Conservation (phyloP, 2,797 vertebrate genomes). For the Phrynocephalus vlangalii region DNA sequence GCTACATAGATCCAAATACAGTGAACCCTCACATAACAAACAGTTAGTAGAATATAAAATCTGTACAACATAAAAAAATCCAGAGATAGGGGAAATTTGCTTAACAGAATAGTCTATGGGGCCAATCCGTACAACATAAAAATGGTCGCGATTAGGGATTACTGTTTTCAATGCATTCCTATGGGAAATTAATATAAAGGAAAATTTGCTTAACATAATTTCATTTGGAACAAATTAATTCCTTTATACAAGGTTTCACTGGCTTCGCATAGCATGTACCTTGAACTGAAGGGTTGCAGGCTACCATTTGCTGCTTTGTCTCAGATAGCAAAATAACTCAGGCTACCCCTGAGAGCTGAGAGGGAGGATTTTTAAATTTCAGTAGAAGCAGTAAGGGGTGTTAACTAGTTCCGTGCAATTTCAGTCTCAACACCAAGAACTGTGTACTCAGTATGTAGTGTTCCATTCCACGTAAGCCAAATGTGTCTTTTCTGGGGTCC, state of each 20-base stretch:
- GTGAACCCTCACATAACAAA: too few relatives aligned
- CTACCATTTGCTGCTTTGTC: not conserved
- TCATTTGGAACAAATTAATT: too few relatives aligned
- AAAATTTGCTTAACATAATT: too few relatives aligned
- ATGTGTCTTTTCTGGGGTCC: slow-evolving; percentile 41
- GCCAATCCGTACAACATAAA: too few relatives aligned
- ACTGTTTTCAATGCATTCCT: too few relatives aligned
- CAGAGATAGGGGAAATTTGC: too few relatives aligned
- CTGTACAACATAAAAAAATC: too few relatives aligned
- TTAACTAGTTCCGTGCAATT: not conserved
- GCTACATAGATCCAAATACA: not conserved
- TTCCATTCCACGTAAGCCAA: slow-evolving; percentile 12
- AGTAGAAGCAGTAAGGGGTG: not conserved
- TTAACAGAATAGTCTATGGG: too few relatives aligned
- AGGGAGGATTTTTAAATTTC: not conserved
- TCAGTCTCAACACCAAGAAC: not conserved
- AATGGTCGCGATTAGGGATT: too few relatives aligned
- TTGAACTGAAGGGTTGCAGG: not conserved
- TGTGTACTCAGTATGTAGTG: not conserved
- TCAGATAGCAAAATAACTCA: not conserved
- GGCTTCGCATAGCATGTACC: not conserved
- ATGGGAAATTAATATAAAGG: too few relatives aligned
- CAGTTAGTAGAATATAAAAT: too few relatives aligned
- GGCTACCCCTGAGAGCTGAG: not conserved
- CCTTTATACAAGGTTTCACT: not conserved